Evolutionary conservation across 2,797 vertebrate species (phyloP), one percentile per base, ranked within the genome.

Genomic region (Crypturellus tataupa): DNA sequence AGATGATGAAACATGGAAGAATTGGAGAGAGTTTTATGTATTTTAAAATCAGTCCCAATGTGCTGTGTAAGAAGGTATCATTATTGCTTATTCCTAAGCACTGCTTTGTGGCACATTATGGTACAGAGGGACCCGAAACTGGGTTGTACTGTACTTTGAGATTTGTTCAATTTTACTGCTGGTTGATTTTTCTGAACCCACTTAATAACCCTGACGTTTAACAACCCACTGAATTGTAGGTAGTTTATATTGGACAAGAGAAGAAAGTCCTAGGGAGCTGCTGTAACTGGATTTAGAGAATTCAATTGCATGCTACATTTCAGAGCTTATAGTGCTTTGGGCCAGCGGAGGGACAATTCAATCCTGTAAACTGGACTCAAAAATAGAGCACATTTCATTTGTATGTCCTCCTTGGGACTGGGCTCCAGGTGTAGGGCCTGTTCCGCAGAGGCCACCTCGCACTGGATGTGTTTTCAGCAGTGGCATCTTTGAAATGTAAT

Each of bases 261-360:
- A 93, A 51, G 55, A 92, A 71, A 62, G 37, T 86, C 89, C 82
- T 15, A 29, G 64, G 80, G 85, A 81, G 39, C 47, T 49, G 56
- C 63, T 21, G 35, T 93, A 90, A 89, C 37, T 92, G 79, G 84
- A 77, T 96, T 95, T 88, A 49, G 47, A 84, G 47, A 92, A 88
- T 80, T 87, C 35, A 55, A 4, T 94, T 93, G 65, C 0, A 1
- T 47, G 8, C 33, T 6, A 6, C 18, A 10, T 81, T 80, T 85
- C 68, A 69, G 83, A 16, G 47, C 86, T 94, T 49, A 25, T 77
- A 60, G 68, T 6, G 2, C 80, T 90, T 77, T 21, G n/a, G 53
- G 68, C 44, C 0, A 5, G 59, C 56, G 51, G 63, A 82, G 90
- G 35, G 44, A 6, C 67, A 64, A 68, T 25, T 53, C 65, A 64